These are phyloP conservation scores for Callionymus lyra DNA, from an alignment of 2,113 vertebrate genomes.

Conservation along the genomic window DNA sequence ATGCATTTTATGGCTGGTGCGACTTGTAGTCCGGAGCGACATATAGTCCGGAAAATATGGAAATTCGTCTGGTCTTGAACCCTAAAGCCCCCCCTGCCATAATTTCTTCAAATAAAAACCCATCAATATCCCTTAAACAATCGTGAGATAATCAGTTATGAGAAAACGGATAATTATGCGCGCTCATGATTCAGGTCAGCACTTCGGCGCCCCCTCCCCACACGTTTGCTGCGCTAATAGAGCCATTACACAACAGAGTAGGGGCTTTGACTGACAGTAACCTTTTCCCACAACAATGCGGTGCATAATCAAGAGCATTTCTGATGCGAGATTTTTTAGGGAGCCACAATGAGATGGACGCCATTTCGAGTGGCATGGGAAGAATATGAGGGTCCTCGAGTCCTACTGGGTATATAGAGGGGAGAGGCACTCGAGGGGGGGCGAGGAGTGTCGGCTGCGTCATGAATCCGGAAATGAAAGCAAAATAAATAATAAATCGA, in stretches of 20 bases:
- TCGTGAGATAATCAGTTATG: neutral
- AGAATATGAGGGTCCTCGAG: too few species aligned
- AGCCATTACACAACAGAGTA: conserved; percentile 38
- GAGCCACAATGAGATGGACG: conserved; percentile 14
- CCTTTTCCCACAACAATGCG: conserved; percentile 15
- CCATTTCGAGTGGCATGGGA: neutral
- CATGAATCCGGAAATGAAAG: conserved; percentile 4
- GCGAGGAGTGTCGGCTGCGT: too few species aligned
- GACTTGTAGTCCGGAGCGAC: too few species aligned
- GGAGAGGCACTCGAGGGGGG: too few species aligned
- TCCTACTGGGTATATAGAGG: too few species aligned
- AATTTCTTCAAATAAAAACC: too few species aligned
- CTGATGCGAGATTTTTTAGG: conserved; percentile 14
- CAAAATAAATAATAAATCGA: conserved; percentile 26
- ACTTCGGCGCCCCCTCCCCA: conserved; percentile 49
- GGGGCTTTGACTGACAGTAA: conserved; percentile 31
- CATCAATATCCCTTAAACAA: too few species aligned
- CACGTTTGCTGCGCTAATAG: conserved; percentile 19
- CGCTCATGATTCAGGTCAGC: conserved; percentile 43
- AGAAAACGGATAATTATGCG: conserved; percentile 34
- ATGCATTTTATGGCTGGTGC: too few species aligned
- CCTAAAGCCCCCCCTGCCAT: too few species aligned
- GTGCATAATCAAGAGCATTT: conserved; percentile 21
- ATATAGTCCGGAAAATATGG: too few species aligned
- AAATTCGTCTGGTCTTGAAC: too few species aligned